Base-by-base conservation (phyloP, 1,140 invertebrate species). In the Augochlora pura region DNA sequence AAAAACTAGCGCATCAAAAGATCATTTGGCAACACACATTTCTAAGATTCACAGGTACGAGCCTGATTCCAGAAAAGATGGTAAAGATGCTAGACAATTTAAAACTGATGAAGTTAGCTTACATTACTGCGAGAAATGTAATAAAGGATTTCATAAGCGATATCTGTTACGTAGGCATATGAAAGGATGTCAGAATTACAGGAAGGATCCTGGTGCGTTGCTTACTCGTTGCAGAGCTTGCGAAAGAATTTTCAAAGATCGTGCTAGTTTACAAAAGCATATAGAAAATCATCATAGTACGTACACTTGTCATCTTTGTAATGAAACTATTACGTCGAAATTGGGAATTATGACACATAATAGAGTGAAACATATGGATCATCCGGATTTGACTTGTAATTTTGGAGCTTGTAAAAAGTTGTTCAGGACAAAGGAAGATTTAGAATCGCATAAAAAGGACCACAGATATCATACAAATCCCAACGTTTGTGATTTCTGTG, bases 271-370 rank as follows among this genome's bases (percentile, higher is more conserved):
- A 0, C 91, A 94, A 21, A 94, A 94, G 65, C 94, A 94, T 79
- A 91, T 94, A 60, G 93, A 94, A 54, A 94, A 94, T 85, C 94
- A 94, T 80, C 94, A 94, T 80, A 94, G 91, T 4, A 93, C 92
- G 1, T 94, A 94, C 62, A 92, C 92, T 0, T 94, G 94, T 72
- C 94, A 95, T 65, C 90, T 95, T 14, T 95, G 94, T 84, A 91
- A 92, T 14, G 93, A 94, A 78, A 94, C 93, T 2, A 92, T 92
- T 38, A 92, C 91, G 0, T 93, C 94, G 5, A 95, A 95, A 82
- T 93, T 94, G 21, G 94, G 94, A 21, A 94, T 95, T 38, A 94
- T 95, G 88, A 93, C 94, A 0, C 94, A 95, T 77, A 95, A 95
- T 74, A 92, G 94, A 23, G 92, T 94, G 39, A 91, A 93, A 12